A percentile compares a stretch with the other conserved stretches of the same genome.
These are phyloP conservation scores for Exaiptasia diaphana DNA, from an alignment of 64 coral and sea anemone genomes.

Conservation along the genomic window DNA sequence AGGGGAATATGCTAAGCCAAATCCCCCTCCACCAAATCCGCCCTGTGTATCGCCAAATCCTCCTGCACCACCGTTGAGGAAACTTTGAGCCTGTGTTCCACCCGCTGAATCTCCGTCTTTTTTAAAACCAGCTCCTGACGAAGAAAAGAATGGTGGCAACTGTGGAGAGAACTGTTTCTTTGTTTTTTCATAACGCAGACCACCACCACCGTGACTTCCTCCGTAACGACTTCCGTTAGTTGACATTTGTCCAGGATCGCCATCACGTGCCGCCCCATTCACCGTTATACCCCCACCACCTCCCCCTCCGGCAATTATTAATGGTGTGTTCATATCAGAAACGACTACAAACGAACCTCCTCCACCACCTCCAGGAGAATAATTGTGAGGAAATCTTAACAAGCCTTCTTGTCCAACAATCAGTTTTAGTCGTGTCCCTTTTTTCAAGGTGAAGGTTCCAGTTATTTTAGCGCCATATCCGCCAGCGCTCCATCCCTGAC, in stretches of 20 bases:
- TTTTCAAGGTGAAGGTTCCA: constrained; percentile 35
- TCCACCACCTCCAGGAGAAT: constrained; percentile 46
- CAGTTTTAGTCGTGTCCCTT: constrained; percentile 52
- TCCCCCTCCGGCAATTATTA: constrained; percentile 59
- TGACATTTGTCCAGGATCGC: constrained; percentile 61
- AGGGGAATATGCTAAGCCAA: constrained; percentile 7
- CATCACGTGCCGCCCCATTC: not conserved
- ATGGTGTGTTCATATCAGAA: constrained; percentile 13
- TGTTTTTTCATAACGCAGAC: not conserved
- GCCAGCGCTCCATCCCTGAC: constrained; percentile 53
- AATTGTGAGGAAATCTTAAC: too few relatives aligned
- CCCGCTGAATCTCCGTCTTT: constrained; percentile 17
- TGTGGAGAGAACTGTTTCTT: not conserved
- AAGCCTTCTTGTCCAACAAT: constrained; percentile 68
- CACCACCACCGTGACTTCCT: constrained; percentile 44
- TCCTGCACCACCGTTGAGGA: constrained; percentile 43
- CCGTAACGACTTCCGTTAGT: constrained; percentile 48
- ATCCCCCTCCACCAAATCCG: constrained; percentile 77
- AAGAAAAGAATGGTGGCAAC: not conserved
- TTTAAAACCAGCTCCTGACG: constrained; percentile 47
- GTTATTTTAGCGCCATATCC: constrained; percentile 59
- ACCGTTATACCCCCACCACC: constrained; percentile 52
- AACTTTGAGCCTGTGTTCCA: constrained; percentile 2
- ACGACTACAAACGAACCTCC: constrained; percentile 69
- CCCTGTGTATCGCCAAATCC: constrained; percentile 9